These are phyloP conservation scores for Lithobates sylvaticus DNA, from an alignment of 2,797 vertebrate species.

Conservation along the genomic window DNA sequence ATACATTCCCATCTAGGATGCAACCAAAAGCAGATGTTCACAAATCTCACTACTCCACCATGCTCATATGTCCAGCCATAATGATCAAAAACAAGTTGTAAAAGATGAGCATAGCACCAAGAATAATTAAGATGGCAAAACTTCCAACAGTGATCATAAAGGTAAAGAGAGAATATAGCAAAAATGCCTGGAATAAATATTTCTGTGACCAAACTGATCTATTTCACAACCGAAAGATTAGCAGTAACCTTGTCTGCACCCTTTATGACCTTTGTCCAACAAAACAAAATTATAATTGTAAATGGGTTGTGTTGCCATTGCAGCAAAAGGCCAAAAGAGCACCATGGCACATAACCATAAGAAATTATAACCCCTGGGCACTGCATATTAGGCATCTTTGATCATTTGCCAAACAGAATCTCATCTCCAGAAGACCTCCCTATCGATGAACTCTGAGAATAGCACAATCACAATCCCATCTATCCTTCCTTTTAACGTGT, in stretches of 20 bases:
- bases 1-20: not conserved
- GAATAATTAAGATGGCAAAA: constrained; percentile 18
- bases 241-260: constrained; percentile 7
- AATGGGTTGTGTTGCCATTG: constrained; percentile 24
- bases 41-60: not conserved
- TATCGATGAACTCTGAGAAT: constrained; percentile 15
- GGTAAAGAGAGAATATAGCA: not conserved
- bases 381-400: constrained; percentile 13
- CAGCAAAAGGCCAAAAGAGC: constrained; percentile 45
- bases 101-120: constrained; percentile 53
- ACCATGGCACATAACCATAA: constrained; percentile 25
- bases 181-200: not conserved
- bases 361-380: constrained; percentile 1
- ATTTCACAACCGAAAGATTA: not conserved
- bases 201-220: not conserved
- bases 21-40: not conserved
- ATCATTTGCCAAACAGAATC: constrained; percentile 7
- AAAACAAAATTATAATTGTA: not conserved
- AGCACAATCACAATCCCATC: constrained; percentile 23
- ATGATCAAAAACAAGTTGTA: not conserved
- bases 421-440: not conserved
- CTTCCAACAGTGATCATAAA: not conserved
- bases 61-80: not conserved
- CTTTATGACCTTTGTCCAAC: constrained; percentile 28
- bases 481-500: not conserved